Base-by-base conservation (phyloP, 2,797 vertebrate species). In the Hypotaenidia okinawae region DNA sequence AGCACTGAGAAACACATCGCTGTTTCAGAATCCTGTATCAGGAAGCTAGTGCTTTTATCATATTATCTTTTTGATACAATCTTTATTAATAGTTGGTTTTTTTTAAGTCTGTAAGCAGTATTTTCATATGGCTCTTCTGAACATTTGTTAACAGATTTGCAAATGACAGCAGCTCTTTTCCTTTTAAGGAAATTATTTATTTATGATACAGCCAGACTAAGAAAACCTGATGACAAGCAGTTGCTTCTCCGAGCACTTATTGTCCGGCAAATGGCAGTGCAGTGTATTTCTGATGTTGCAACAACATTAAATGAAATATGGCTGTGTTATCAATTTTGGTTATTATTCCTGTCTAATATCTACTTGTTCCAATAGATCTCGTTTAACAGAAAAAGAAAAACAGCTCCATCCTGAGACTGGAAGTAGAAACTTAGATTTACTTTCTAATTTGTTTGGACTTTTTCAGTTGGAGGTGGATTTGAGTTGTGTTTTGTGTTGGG, bases 141-240 rank as follows among this genome's bases (percentile, higher is more conserved):
- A 32, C 22, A 21, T 84, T 17, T 30, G 13, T 19, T 72, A 73
- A 30, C 41, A 72, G 64, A 39, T 64, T 68, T 91, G 61, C 49
- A 78, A 73, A 75, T 78, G 22, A 58, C 22, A 83, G 89, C 78
- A 62, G 32, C 58, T 67, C 4, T 57, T 82, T 94, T 78, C 47
- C 41, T 86, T 68, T 80, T 47, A 59, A 72, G 63, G 66, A 81
- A 94, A 72, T 69, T n/a, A 73, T 66, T 89, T 87, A 30, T 92
- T 95, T 69, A 22, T 62, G 30, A 47, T 92, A 27, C 55, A 87
- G 52, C 63, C 27, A 94, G 63, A 37, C 70, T 78, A 86, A 68
- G 58, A 86, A 81, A 91, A 52, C 33, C 35, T 75, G 51, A 39
- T 90, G 63, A 57, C 81, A 88, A 80, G 55, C 69, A 22, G 6